These are phyloP conservation scores for Oceanodroma tethys DNA, from an alignment of 2,113 vertebrate species.

Conservation along the genomic window DNA sequence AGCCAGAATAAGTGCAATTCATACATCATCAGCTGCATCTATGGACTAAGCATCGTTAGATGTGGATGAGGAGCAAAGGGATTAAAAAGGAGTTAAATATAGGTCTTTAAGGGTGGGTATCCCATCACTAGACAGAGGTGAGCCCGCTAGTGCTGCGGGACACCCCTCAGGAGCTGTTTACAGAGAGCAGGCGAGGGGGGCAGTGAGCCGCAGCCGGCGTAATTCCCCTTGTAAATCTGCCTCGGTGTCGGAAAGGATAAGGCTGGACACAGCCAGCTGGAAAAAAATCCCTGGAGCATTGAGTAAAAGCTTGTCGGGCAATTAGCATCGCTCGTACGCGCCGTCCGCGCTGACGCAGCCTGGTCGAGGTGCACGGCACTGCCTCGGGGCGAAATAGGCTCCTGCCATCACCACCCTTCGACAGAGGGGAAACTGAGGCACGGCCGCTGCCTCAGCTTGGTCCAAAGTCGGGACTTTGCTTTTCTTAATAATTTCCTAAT, in stretches of 20 bases:
- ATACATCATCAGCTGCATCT: background rate
- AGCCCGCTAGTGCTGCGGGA: fast-evolving
- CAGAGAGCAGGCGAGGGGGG: background rate
- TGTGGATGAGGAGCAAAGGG: background rate
- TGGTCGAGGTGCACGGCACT: fast-evolving
- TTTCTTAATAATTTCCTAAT: background rate
- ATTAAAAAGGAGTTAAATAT: background rate
- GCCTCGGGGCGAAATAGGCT: background rate
- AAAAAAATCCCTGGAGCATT: background rate
- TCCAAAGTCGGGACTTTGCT: background rate
- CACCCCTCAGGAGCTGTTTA: background rate
- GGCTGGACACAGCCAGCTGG: background rate
- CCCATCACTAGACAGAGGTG: background rate
- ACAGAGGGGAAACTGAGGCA: background rate
- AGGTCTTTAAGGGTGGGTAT: background rate
- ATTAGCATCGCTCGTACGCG: background rate
- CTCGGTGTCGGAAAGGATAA: background rate
- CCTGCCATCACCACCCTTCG: background rate
- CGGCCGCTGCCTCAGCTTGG: background rate
- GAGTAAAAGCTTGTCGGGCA: background rate
- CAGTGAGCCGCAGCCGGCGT: background rate
- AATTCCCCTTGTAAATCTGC: background rate
- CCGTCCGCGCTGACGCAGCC: background rate
- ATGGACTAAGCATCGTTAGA: background rate
- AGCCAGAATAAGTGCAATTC: background rate